Base-by-base conservation (phyloP, 37 sponge, comb jelly and placozoan genomes). In the Theonella swinhoei region DNA sequence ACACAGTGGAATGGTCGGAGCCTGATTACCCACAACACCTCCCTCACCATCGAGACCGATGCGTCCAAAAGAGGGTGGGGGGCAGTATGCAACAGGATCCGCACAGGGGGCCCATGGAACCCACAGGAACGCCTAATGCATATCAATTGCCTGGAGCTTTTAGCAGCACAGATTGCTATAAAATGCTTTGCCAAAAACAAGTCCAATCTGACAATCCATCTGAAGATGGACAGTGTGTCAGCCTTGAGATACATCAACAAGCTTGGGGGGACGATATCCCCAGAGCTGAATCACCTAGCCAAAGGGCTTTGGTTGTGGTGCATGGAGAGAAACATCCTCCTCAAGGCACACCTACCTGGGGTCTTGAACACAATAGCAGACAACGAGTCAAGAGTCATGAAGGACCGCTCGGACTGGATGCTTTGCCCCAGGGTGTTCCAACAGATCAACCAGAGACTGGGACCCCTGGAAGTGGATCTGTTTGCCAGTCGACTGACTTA, bases 111-210 rank as follows among this genome's bases (percentile, higher is more conserved):
- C 5, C 85, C 78, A 17, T 89, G 90, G 90, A 67, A 85, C n/a
- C 54, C 66, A 28, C 41, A 25, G 58, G 82, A 90, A 68, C n/a
- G 28, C 11, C 14, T 31, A 37, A 32, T 67, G 33, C 91, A 90
- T 78, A 90, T 90, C 70, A 90, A 90, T 73, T 76, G 72, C 64
- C 86, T 90, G 39, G 86, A 90, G 77, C 71, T 81, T 38, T 65
- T 80, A 24, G 90, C 81, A 61, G 81, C 65, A 0, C 8, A 29
- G 28, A 23, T 90, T 5, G 91, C 87, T 62, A 72, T 90, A 23
- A 64, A 80, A 36, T 37, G 42, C 63, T 90, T 77, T 65, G 71
- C 73, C 64, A 81, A 62, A 41, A 61, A 67, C 77, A 75, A 37
- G 75, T 37, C 26, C 58, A 62, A 41, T 37, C 4, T 68, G 14